Evolutionary conservation across 1,140 invertebrate species (phyloP), one percentile per base, ranked within the genome.

Genomic region (Heliothis virescens): DNA sequence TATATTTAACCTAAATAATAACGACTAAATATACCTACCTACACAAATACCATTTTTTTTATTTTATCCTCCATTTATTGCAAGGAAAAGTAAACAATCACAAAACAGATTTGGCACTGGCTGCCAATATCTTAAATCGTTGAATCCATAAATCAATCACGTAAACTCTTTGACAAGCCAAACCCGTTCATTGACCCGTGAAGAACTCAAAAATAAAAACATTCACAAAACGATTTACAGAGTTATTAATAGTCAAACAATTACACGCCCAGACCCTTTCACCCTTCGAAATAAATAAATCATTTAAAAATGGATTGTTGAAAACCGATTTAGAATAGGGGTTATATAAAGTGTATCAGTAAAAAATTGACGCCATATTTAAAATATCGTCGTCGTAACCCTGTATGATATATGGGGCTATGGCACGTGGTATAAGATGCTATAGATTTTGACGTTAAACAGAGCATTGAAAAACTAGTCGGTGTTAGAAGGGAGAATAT

Each of bases 311-410:
- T 9, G 50, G 75, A 78, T 78, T 69, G 75, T 78, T 78, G 75
- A 78, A 78, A 78, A 78, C 50, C 34, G 16, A 67, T 67, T 69
- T 78, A 59, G 55, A 72, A 72, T 26, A 59, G 29, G 52, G 57
- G 5, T 48, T 48, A 69, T 52, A 53, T 29, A 69, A 53, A 71
- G 21, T 77, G 80, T 76, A 86, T 89, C 85, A 90, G 89, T 90
- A 91, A 91, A 92, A 92, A 41, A 75, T 81, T 86, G 82, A 87
- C 26, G 57, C 86, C 86, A 89, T 89, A 86, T 92, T 91, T 87
- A 90, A 91, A 60, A 60, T 59, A 83, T 87, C 72, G 74, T 82
- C 76, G 84, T 79, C 82, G 82, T 87, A 88, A 91, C 87, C 89
- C 89, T 88, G 69, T 80, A 87, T 92, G 87, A 93, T 90, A 90